Conservation (phyloP, 2,113 vertebrate genomes). For the Aegithalos caudatus region DNA sequence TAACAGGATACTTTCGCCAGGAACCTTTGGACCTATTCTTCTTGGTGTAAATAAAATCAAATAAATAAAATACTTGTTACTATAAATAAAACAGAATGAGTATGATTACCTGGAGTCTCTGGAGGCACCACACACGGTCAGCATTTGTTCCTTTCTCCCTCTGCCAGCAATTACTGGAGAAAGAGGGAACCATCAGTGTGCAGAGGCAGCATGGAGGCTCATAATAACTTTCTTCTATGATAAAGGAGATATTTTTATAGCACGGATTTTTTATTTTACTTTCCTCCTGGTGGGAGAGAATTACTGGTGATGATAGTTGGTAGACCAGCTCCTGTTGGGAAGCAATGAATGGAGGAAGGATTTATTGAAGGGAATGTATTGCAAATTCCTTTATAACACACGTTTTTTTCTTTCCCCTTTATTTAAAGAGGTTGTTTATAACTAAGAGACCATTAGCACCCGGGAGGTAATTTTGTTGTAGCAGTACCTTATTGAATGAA, state of each 20-base stretch:
- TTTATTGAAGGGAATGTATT: slow-evolving; percentile 21
- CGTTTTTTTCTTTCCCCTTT: background rate
- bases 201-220: background rate
- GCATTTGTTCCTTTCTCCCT: background rate
- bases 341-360: slow-evolving; percentile 1
- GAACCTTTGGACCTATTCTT: background rate
- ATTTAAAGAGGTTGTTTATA: slow-evolving; percentile 30
- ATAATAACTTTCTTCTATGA: background rate
- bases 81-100: background rate
- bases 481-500: slow-evolving; percentile 10
- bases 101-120: background rate
- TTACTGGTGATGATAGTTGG: slow-evolving; percentile 7
- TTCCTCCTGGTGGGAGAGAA: slow-evolving; percentile 11
- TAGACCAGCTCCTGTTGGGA: slow-evolving; percentile 25
- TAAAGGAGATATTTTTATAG: background rate
- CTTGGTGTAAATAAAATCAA: background rate
- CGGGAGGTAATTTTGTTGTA: slow-evolving; percentile 18
- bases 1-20: background rate
- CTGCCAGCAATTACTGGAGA: background rate
- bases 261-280: slow-evolving; percentile 11
- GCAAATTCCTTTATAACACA: background rate
- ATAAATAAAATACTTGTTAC: background rate
- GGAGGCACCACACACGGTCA: background rate
- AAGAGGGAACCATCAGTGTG: background rate
- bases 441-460: background rate